phyloP scores from a whole-genome alignment of 1,140 invertebrate genomes.

The Myzus persicae region DNA sequence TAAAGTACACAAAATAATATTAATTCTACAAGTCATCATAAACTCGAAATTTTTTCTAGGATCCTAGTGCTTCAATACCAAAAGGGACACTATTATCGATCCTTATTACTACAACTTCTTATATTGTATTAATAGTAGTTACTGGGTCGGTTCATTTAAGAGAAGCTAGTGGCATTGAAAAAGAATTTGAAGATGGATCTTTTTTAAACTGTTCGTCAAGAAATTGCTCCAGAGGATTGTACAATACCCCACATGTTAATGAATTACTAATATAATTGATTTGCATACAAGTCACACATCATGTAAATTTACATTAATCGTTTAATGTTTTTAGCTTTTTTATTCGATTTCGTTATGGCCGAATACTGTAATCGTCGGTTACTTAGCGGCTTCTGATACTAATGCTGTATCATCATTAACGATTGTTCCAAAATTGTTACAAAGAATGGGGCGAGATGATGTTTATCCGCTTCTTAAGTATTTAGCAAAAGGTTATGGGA shows the following conservation, averaged over 20 bases:
- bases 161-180: conserved; percentile 80
- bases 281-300: not conserved
- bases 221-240: conserved; percentile 22
- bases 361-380: conserved; percentile 92
- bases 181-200: conserved; percentile 64
- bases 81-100: conserved; percentile 86
- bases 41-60: not conserved
- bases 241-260: not conserved
- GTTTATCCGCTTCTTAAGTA: conserved; percentile 93
- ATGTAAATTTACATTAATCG: conserved; percentile 25
- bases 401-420: conserved; percentile 94
- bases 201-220: not conserved
- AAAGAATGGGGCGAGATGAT: conserved; percentile 91
- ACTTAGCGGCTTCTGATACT: conserved; percentile 95
- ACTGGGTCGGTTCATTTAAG: conserved; percentile 80
- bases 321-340: conserved; percentile 76
- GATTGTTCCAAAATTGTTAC: conserved; percentile 87
- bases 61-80: conserved; percentile 63
- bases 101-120: conserved; percentile 80
- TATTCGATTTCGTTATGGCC: conserved; percentile 85
- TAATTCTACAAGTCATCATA: not conserved
- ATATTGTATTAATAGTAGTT: conserved; percentile 81
- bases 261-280: not conserved
- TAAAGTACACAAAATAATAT: conserved; percentile 70
- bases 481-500: conserved; percentile 95